phyloP scores from a whole-genome alignment of 1,140 invertebrate species.

The Reticulitermes speratus region DNA sequence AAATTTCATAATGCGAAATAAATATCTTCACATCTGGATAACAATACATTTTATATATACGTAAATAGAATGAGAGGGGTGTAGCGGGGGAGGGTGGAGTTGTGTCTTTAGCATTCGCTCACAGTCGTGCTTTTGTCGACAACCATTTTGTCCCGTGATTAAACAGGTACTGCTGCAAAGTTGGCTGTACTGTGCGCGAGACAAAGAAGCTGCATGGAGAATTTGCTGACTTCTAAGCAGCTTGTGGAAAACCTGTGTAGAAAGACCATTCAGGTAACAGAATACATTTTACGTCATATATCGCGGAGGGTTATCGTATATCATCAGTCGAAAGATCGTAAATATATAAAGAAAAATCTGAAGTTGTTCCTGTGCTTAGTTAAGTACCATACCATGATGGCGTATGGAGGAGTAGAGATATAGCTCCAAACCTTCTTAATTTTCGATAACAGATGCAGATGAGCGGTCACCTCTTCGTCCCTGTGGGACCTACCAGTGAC shows the following conservation, averaged over 20 bases:
- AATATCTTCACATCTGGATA: conserved; percentile 19
- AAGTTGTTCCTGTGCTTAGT: too few species aligned
- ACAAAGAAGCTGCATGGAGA: background rate
- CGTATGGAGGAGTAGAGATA: too few species aligned
- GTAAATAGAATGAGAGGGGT: background rate
- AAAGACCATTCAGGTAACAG: background rate
- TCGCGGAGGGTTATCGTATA: too few species aligned
- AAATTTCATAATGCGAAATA: conserved; percentile 28
- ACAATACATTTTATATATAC: background rate
- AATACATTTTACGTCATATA: too few species aligned
- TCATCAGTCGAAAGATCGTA: too few species aligned
- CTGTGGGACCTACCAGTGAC: too few species aligned
- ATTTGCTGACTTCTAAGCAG: background rate
- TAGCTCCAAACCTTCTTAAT: too few species aligned
- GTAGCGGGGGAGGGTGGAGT: background rate
- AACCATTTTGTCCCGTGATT: conserved; percentile 31
- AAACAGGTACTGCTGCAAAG: conserved; percentile 18
- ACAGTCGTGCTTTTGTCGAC: conserved; percentile 21
- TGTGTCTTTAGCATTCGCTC: background rate
- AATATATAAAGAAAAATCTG: too few species aligned
- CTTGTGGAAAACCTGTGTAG: background rate
- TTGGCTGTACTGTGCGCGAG: background rate
- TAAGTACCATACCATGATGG: too few species aligned
- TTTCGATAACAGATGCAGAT: too few species aligned
- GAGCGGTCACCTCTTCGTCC: too few species aligned